phyloP scores from a whole-genome alignment of 2,797 vertebrate genomes.

The Syndactyla subalaris region DNA sequence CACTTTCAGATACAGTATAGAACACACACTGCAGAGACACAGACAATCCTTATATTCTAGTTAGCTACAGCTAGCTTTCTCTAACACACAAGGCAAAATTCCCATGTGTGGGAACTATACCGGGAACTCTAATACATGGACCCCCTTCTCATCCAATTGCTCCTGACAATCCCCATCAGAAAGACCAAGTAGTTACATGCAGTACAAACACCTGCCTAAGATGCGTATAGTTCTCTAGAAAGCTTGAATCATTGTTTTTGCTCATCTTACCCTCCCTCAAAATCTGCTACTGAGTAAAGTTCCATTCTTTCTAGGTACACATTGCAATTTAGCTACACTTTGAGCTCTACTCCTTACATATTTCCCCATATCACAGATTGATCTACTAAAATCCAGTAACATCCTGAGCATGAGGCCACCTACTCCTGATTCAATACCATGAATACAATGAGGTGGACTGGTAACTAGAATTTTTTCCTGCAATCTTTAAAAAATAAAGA shows the following conservation, averaged over 20 bases:
- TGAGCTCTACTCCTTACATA: background rate
- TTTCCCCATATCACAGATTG: background rate
- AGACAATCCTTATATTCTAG: background rate
- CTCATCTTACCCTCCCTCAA: background rate
- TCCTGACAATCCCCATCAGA: background rate
- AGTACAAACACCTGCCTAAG: background rate
- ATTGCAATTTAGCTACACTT: background rate
- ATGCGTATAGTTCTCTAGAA: background rate
- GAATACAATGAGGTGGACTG: background rate
- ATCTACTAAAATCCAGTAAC: background rate
- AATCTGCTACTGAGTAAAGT: background rate
- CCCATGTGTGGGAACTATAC: background rate
- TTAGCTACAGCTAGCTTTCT: background rate
- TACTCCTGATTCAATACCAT: background rate
- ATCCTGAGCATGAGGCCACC: background rate
- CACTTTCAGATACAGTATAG: background rate
- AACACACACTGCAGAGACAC: background rate
- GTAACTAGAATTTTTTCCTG: background rate
- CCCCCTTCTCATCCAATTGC: background rate
- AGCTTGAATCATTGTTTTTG: background rate
- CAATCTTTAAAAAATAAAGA: background rate
- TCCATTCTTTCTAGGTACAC: background rate
- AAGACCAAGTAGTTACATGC: background rate
- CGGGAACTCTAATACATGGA: background rate
- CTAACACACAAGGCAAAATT: background rate